Conservation (phyloP, 2,113 vertebrate species). For the Coptodon bakossiorum region DNA sequence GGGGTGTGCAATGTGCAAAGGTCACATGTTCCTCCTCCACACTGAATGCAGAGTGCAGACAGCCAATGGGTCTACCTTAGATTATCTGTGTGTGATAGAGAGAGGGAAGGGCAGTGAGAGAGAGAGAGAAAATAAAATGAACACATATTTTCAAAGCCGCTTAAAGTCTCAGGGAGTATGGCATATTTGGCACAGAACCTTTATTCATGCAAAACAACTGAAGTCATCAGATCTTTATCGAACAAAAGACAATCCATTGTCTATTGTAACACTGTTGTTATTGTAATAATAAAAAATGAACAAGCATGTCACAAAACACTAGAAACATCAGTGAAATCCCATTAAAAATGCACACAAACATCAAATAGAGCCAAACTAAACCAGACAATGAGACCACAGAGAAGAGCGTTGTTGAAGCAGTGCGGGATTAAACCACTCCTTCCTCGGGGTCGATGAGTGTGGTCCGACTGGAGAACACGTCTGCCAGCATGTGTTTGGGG, state of each 20-base stretch:
- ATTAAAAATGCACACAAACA: conserved; percentile 10
- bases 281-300: not conserved
- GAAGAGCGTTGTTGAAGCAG: not conserved
- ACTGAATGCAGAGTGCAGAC: not conserved
- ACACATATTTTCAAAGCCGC: conserved; percentile 28
- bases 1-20: conserved; percentile 25
- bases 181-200: conserved; percentile 32
- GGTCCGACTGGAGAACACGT: conserved; percentile 85
- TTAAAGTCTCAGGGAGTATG: not conserved
- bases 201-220: conserved; percentile 50
- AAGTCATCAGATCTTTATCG: conserved; percentile 21
- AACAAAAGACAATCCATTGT: conserved; percentile 3
- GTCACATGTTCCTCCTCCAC: conserved; percentile 24
- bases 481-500: conserved; percentile 94
- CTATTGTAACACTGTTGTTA: not conserved
- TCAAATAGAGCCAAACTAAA: not conserved
- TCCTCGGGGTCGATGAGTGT: conserved; percentile 87
- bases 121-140: conserved; percentile 24
- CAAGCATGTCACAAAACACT: not conserved
- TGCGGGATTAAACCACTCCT: conserved; percentile 70
- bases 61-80: conserved; percentile 33
- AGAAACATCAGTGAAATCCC: not conserved
- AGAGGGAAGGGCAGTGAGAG: not conserved
- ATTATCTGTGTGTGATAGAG: conserved; percentile 46
- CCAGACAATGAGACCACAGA: not conserved